Conservation (phyloP, 2,888 invertebrate species). For the Flabesymbios commensalis region DNA sequence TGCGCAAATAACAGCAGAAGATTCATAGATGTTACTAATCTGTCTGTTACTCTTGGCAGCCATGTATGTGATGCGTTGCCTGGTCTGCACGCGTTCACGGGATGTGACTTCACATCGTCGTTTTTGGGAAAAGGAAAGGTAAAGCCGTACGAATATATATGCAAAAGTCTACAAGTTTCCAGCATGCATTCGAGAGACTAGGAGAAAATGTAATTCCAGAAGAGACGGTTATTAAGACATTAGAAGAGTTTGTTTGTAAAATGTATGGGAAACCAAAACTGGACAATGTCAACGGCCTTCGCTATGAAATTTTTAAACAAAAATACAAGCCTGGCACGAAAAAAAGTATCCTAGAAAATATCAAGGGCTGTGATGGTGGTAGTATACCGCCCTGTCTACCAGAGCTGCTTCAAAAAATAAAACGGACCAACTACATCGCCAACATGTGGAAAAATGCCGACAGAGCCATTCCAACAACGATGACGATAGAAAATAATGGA, state of each 20-base stretch:
- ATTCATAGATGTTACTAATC: not conserved
- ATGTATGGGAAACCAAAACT: not conserved
- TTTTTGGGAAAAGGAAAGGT: not conserved
- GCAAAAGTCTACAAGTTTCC: no score
- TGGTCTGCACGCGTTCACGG: not conserved
- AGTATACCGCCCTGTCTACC: not conserved
- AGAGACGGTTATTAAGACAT: no score
- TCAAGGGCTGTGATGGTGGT: no score
- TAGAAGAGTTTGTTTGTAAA: no score
- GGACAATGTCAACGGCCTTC: not conserved
- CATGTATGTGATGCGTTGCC: not conserved
- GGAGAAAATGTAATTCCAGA: no score
- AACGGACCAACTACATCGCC: not conserved
- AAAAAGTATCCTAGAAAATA: no score
- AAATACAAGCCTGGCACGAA: not conserved
- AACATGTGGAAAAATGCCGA: not conserved
- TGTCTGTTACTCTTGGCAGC: not conserved
- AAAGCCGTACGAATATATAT: not conserved
- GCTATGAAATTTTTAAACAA: not conserved
- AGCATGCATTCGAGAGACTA: no score
- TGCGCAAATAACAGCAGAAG: not conserved
- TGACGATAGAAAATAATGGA: no score
- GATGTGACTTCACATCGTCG: not conserved
- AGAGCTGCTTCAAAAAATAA: not conserved
- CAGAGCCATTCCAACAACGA: not conserved